These are phyloP conservation scores for Phenacoccus solenopsis DNA, from an alignment of 1,140 invertebrate species.

Conservation along the genomic window DNA sequence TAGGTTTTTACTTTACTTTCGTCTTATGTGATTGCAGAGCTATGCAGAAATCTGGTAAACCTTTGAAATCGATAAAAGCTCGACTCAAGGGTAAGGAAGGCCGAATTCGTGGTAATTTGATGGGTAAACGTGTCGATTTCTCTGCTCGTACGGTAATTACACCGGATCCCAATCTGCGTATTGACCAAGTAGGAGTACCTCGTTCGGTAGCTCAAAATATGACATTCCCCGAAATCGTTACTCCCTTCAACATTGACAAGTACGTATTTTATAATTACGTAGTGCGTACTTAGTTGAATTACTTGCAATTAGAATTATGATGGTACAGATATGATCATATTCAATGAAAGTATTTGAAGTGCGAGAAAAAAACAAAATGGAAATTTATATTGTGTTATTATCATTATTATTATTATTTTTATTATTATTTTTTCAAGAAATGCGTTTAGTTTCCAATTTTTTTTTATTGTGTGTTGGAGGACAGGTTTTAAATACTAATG, in stretches of 20 bases:
- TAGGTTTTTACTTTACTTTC: background rate
- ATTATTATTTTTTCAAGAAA: too few species aligned
- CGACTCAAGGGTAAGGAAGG: slow-evolving; percentile 91
- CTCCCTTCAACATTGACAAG: slow-evolving; percentile 96
- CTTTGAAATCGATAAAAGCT: slow-evolving; percentile 93
- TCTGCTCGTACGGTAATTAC: slow-evolving; percentile 99
- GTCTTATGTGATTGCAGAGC: slow-evolving; percentile 46
- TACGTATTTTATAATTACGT: slow-evolving; percentile 32
- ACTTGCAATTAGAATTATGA: too few species aligned
- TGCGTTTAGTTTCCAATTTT: too few species aligned
- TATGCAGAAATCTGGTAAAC: slow-evolving; percentile 97
- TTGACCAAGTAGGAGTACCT: slow-evolving; percentile 98
- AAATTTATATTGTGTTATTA: too few species aligned
- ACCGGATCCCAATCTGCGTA: slow-evolving; percentile 95
- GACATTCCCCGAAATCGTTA: slow-evolving; percentile 98
- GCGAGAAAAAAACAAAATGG: too few species aligned
- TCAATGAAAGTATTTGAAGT: too few species aligned
- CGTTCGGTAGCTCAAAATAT: slow-evolving; percentile 97
- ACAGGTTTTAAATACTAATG: too few species aligned
- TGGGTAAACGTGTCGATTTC: slow-evolving; percentile 99
- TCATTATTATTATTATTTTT: too few species aligned
- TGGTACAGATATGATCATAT: too few species aligned
- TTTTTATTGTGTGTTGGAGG: too few species aligned
- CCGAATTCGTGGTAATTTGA: slow-evolving; percentile 93
- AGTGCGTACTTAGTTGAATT: background rate